phyloP scores from a whole-genome alignment of 2,888 invertebrate genomes.

The Microplitis deprimator region DNA sequence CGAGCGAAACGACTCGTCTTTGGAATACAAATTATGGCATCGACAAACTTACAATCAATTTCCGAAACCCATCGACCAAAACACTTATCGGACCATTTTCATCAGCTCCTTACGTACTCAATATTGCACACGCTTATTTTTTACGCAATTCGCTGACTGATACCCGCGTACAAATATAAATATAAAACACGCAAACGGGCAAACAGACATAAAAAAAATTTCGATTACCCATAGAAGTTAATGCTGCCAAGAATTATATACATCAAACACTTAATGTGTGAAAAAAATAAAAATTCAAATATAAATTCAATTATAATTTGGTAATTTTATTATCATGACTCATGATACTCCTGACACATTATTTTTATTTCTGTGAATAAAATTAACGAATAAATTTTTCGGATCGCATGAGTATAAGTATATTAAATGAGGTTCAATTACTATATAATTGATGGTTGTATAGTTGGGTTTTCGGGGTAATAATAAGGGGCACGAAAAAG shows the following conservation, averaged over 20 bases:
- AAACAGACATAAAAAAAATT: background rate
- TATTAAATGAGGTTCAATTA: slow-evolving; percentile 52
- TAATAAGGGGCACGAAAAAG: slow-evolving; percentile 41
- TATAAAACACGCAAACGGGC: background rate
- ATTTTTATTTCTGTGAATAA: slow-evolving; percentile 6
- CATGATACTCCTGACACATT: background rate
- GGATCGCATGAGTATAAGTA: slow-evolving; percentile 13
- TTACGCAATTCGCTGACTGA: background rate
- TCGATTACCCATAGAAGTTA: background rate
- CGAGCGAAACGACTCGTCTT: slow-evolving; percentile 47
- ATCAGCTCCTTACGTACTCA: slow-evolving; percentile 12
- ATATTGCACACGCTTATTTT: background rate
- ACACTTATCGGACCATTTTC: slow-evolving; percentile 52
- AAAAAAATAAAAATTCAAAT: background rate
- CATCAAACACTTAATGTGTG: background rate
- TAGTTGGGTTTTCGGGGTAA: slow-evolving; percentile 58
- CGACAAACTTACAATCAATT: slow-evolving; percentile 57
- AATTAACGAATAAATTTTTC: slow-evolving; percentile 17
- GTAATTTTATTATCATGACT: background rate
- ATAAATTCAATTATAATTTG: background rate
- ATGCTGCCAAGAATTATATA: background rate
- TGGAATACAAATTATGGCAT: slow-evolving; percentile 56
- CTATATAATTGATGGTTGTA: slow-evolving; percentile 60
- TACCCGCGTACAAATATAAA: background rate
- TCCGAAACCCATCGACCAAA: slow-evolving; percentile 56